Evolutionary conservation across 2,888 invertebrate genomes (phyloP).

Genomic region (Gasteruption jaculator): DNA sequence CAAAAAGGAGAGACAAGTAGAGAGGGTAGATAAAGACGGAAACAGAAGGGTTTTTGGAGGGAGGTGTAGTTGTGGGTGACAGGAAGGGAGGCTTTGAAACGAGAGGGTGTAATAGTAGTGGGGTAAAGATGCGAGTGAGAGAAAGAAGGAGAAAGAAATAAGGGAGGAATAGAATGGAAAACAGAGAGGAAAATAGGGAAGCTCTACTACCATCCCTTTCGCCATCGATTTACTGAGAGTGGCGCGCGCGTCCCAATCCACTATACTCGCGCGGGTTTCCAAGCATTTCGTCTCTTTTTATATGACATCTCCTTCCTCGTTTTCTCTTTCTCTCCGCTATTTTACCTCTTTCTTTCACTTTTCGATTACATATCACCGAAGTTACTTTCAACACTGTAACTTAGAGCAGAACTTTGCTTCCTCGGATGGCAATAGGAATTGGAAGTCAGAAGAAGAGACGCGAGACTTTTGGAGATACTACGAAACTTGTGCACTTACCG

Average conservation of each 20-base stretch:
- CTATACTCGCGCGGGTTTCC: no score
- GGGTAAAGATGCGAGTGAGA: slow-evolving; percentile 19
- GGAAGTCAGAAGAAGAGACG: no score
- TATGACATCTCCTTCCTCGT: no score
- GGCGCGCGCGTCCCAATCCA: slow-evolving; percentile 38
- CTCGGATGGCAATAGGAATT: no score
- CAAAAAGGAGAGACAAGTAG: no score
- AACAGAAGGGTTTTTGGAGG: slow-evolving; percentile 14
- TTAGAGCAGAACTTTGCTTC: no score
- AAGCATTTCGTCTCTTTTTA: slow-evolving; percentile 6
- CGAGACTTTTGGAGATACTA: no score
- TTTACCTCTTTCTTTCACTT: no score
- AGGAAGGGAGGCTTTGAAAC: neutral
- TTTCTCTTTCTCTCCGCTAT: no score
- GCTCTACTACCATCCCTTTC: slow-evolving; percentile 26
- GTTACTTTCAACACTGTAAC: no score
- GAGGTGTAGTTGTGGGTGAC: slow-evolving; percentile 6
- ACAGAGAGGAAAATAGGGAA: slow-evolving; percentile 2
- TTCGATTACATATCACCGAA: no score
- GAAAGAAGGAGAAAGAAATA: slow-evolving; percentile 19
- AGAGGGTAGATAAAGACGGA: slow-evolving; percentile 12
- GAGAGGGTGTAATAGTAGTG: slow-evolving; percentile 2
- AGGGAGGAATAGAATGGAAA: slow-evolving; percentile 17
- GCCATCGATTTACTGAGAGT: slow-evolving; percentile 43
- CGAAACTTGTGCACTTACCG: no score